A percentile compares a stretch with the other conserved stretches of the same genome.
Conservation (phyloP, 2,113 vertebrate species). For the Nothobranchius kuhntae region DNA sequence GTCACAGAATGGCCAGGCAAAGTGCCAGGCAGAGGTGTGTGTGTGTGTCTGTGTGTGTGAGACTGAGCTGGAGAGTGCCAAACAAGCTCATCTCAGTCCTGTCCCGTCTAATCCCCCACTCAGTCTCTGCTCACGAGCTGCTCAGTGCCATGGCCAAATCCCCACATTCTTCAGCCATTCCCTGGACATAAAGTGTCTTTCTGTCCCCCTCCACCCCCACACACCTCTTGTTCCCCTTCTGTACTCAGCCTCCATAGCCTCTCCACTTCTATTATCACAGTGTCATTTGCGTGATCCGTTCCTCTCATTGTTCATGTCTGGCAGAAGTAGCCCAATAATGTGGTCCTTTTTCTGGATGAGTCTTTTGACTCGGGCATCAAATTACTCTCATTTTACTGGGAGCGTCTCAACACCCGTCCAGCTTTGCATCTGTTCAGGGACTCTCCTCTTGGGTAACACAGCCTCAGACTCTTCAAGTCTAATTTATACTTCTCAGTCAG, state of each 20-base stretch:
- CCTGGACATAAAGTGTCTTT: constrained; percentile 66
- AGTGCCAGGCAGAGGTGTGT: constrained; percentile 53
- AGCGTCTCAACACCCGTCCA: constrained; percentile 36
- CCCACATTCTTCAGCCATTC: constrained; percentile 65
- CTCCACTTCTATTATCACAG: constrained; percentile 36
- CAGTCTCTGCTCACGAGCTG: constrained; percentile 66
- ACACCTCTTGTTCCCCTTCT: constrained; percentile 20
- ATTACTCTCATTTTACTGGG: constrained; percentile 48
- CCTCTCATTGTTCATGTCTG: constrained; percentile 56
- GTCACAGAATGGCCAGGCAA: constrained; percentile 69
- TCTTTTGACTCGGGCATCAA: constrained; percentile 54
- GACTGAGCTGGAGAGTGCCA: constrained; percentile 43
- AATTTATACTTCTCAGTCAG: no score
- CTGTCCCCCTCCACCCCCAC: constrained; percentile 16
- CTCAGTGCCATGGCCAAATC: constrained; percentile 64
- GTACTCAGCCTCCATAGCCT: constrained; percentile 39
- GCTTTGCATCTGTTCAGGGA: constrained; percentile 43
- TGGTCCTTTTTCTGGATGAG: constrained; percentile 51
- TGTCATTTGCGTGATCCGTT: constrained; percentile 42
- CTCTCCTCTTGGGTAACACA: constrained; percentile 21
- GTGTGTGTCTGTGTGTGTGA: constrained; percentile 27
- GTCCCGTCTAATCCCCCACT: constrained; percentile 65
- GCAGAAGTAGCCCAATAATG: constrained; percentile 40
- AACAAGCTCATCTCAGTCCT: constrained; percentile 70
- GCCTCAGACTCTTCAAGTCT: constrained; percentile 8